Evolutionary conservation across 2,888 invertebrate genomes (phyloP).

Genomic region (Himalopsyche tibetana): DNA sequence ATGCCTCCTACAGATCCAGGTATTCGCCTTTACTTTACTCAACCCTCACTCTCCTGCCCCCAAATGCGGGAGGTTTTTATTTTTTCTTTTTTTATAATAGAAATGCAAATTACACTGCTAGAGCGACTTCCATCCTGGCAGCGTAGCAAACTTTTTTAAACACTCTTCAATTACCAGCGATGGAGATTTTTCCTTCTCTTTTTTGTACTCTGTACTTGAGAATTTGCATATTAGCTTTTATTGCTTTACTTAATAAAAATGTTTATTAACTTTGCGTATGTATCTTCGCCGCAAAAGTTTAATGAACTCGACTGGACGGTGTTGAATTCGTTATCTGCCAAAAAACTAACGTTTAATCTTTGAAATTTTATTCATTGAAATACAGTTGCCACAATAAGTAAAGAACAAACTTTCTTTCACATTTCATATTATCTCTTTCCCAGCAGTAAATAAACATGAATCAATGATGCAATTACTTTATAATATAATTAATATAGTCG

Average conservation of each 20-base stretch:
- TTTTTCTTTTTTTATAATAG: conserved; percentile 62
- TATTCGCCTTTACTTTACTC: neutral
- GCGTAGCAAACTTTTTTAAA: conserved; percentile 65
- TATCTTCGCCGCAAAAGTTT: conserved; percentile 56
- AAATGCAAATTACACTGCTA: conserved; percentile 65
- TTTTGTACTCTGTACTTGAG: conserved; percentile 46
- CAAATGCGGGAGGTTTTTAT: conserved; percentile 49
- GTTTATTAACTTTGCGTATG: conserved; percentile 62
- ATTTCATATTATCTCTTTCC: no score
- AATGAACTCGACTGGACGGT: conserved; percentile 50
- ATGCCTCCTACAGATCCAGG: conserved; percentile 26
- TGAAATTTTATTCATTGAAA: no score
- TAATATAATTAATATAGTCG: no score
- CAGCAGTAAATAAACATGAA: no score
- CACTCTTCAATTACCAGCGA: conserved; percentile 65
- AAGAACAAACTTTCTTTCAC: no score
- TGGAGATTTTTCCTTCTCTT: conserved; percentile 60
- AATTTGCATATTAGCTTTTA: conserved; percentile 65
- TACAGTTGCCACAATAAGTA: no score
- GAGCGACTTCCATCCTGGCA: conserved; percentile 60
- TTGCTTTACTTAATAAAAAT: conserved; percentile 62
- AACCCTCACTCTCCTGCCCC: neutral
- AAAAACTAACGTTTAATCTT: neutral
- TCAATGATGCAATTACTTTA: no score
- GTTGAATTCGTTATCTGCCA: conserved; percentile 22